Evolutionary conservation across 2,113 vertebrate genomes (phyloP).

Genomic region (Albula goreensis): DNA sequence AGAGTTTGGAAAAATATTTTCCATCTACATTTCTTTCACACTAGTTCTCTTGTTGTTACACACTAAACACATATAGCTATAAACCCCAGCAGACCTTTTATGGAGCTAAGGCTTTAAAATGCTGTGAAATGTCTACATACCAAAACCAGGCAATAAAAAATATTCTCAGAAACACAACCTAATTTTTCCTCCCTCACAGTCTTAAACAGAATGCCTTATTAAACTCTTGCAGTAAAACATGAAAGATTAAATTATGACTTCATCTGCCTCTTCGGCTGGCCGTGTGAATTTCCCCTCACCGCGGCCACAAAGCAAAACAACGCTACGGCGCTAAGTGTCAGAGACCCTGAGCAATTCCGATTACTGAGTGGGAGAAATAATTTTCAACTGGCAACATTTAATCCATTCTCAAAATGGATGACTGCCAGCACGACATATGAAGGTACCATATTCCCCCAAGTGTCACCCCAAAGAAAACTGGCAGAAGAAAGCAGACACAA

Average conservation of each 20-base stretch:
- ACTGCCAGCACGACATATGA: no score
- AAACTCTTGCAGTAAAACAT: background rate
- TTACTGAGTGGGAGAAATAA: background rate
- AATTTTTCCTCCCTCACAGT: background rate
- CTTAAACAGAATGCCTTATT: background rate
- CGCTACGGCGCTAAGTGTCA: background rate
- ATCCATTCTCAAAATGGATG: no score
- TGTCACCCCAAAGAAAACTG: no score
- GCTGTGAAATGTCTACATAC: background rate
- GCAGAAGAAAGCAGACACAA: no score
- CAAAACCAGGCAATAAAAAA: background rate
- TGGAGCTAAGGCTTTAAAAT: background rate
- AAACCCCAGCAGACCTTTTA: background rate
- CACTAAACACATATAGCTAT: background rate
- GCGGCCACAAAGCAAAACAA: background rate
- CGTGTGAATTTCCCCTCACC: background rate
- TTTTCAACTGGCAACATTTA: background rate
- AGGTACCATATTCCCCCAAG: no score
- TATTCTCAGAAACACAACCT: background rate
- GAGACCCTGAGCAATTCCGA: background rate
- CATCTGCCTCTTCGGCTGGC: background rate
- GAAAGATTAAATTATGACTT: constrained; percentile 5
- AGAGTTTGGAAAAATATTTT: background rate
- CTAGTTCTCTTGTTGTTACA: background rate
- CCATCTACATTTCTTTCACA: background rate